Conservation (phyloP, 2,113 vertebrate species). For the Cairina moschata region DNA sequence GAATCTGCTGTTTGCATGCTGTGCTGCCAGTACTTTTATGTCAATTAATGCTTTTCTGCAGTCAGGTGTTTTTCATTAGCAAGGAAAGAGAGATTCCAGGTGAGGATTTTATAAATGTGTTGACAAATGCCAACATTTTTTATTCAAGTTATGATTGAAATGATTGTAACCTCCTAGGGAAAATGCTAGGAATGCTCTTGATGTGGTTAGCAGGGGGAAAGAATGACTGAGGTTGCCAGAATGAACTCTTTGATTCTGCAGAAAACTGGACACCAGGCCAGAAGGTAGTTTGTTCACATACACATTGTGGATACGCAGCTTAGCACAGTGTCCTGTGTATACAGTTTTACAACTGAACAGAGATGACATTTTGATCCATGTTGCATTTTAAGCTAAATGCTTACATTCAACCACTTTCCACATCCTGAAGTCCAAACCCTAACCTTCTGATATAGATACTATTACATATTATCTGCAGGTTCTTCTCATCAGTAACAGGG, state of each 20-base stretch:
- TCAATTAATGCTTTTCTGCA: slow-evolving; percentile 57
- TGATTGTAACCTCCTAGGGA: slow-evolving; percentile 65
- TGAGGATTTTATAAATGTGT: slow-evolving; percentile 72
- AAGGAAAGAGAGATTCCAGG: slow-evolving; percentile 72
- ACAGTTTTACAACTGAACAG: background rate
- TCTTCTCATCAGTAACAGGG: background rate
- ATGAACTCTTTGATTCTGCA: slow-evolving; percentile 54
- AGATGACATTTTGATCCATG: background rate
- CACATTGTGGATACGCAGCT: background rate
- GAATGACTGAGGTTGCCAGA: slow-evolving; percentile 33
- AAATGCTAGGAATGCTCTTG: slow-evolving; percentile 75
- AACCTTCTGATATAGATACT: background rate
- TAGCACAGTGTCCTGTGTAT: background rate
- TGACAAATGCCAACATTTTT: slow-evolving; percentile 75
- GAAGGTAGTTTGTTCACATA: slow-evolving; percentile 25
- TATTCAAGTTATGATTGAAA: slow-evolving; percentile 70
- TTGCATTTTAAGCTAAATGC: background rate
- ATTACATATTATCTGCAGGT: background rate
- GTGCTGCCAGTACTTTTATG: slow-evolving; percentile 25
- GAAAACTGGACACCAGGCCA: slow-evolving; percentile 43
- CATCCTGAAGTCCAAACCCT: background rate
- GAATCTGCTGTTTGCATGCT: slow-evolving; percentile 17
- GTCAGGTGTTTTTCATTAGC: slow-evolving; percentile 74
- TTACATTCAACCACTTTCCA: background rate
- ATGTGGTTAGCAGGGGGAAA: slow-evolving; percentile 59